Evolutionary conservation across 2,113 vertebrate genomes (phyloP), one percentile per base, ranked within the genome.

Genomic region (Barbus barbus): DNA sequence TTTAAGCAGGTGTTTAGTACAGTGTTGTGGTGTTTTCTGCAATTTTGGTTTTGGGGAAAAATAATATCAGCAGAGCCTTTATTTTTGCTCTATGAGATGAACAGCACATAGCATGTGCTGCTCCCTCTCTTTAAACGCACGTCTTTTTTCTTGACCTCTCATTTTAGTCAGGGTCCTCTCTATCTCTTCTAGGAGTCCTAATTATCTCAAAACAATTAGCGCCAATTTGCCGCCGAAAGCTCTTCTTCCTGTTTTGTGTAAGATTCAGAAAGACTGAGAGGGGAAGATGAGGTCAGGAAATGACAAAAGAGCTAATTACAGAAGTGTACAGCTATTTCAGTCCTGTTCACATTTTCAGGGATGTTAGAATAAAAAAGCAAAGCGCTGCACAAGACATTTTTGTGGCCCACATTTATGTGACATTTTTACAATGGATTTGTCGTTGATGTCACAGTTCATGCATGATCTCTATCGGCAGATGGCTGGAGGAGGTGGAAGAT

Each of bases 181-280:
- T 69, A 87, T 83, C 78, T 81, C 78, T 84, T 81, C 63, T 41
- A 85, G 75, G 61, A 85, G 72, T 60, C 76, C 80, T 86, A 78
- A 88, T 89, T 88, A 89, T 86, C 81, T 82, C 71, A 76, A 63
- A 83, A 86, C 80, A 84, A 86, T 89, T 88, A 88, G 76, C 48
- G 81, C 60, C 51, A 86, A 82, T 85, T 87, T 85, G 84, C 63
- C 46, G 26, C 74, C 83, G 51, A 61, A 78, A 82, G 44, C 77
- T 74, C 53, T 16, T 20, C 65, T 86, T 82, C 33, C 24, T 81
- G 84, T 77, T 86, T 86, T 84, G 72, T 78, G 78, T 74, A 74
- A 84, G 73, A 82, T 78, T 77, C 78, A 60, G 36, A 20, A 41
- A 67, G 78, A 56, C 82, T 73, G 61, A 69, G 58, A 82, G 86